Percentiles rank a stretch among this genome's conserved stretches.
These are phyloP conservation scores for Sipha flava DNA, from an alignment of 1,140 invertebrate genomes.

Conservation along the genomic window DNA sequence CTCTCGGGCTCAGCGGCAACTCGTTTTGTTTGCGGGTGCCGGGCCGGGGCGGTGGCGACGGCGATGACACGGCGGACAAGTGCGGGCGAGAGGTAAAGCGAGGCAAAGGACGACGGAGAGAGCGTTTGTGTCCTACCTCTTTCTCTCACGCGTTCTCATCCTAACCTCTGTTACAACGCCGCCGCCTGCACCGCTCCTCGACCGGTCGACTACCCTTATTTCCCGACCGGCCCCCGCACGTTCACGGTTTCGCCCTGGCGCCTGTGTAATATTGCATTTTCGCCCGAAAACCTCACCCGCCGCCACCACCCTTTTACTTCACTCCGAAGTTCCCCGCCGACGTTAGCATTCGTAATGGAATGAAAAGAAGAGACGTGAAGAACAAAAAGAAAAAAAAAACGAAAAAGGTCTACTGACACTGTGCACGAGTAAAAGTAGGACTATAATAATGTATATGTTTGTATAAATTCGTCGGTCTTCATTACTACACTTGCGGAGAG, in stretches of 20 bases:
- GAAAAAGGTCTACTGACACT: not conserved
- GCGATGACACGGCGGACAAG: not conserved
- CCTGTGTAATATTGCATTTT: not conserved
- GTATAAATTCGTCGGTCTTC: not conserved
- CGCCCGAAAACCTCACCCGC: not conserved
- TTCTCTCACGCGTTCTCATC: not conserved
- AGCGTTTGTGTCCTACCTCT: not conserved
- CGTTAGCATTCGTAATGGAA: not conserved
- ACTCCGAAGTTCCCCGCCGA: not conserved
- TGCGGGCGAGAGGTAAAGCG: not conserved
- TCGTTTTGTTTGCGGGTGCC: constrained; percentile 5
- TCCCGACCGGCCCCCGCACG: not conserved
- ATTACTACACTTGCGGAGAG: too few species aligned
- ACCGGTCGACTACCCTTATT: not conserved
- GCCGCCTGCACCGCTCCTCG: not conserved
- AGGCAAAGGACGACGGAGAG: not conserved
- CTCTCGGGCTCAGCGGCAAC: constrained; percentile 5
- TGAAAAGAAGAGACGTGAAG: not conserved
- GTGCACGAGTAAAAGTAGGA: not conserved
- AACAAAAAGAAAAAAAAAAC: too few species aligned
- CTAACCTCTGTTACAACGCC: not conserved
- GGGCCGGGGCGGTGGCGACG: not conserved
- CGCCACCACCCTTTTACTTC: not conserved
- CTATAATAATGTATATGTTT: too few species aligned
- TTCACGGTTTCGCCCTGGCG: not conserved